These are phyloP conservation scores for Probaryconus sp. DNA, from an alignment of 1,140 invertebrate species.

Conservation along the genomic window DNA sequence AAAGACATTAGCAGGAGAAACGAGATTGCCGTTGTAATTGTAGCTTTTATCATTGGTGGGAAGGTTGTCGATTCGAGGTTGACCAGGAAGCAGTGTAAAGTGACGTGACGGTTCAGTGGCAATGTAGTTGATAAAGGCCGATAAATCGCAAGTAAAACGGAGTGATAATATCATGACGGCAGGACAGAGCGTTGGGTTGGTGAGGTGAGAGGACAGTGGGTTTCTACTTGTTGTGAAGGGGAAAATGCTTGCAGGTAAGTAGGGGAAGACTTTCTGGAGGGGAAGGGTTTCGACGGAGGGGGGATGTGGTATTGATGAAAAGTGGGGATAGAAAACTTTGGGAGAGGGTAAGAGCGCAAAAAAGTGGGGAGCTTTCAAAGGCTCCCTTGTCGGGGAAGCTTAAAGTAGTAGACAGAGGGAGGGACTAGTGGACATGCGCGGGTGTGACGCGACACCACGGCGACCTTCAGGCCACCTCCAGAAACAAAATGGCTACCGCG, in stretches of 20 bases:
- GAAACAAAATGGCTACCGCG: constrained; percentile 78
- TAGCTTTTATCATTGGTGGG: constrained; percentile 9
- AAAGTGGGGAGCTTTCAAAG: constrained; percentile 51
- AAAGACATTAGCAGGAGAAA: background rate
- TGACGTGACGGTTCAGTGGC: constrained; percentile 64
- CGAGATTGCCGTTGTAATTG: constrained; percentile 39
- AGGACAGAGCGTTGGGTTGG: constrained; percentile 43
- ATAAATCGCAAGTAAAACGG: constrained; percentile 77
- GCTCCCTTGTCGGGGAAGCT: constrained; percentile 34
- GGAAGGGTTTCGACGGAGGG: constrained; percentile 23
- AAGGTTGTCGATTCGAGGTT: constrained; percentile 47
- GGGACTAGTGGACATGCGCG: constrained; percentile 78
- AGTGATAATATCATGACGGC: constrained; percentile 75
- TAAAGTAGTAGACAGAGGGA: constrained; percentile 63
- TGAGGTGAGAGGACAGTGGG: constrained; percentile 61
- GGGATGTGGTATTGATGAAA: constrained; percentile 12
- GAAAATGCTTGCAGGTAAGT: constrained; percentile 24
- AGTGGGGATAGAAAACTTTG: constrained; percentile 33
- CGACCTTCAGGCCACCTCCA: constrained; percentile 79
- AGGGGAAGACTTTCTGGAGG: constrained; percentile 1
- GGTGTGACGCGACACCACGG: constrained; percentile 77
- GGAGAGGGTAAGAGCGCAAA: constrained; percentile 39
- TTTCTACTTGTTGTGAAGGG: constrained; percentile 50
- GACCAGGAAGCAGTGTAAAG: constrained; percentile 60
- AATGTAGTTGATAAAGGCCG: constrained; percentile 76